Conservation (phyloP, 2,888 invertebrate genomes). For the Agrochola macilenta region DNA sequence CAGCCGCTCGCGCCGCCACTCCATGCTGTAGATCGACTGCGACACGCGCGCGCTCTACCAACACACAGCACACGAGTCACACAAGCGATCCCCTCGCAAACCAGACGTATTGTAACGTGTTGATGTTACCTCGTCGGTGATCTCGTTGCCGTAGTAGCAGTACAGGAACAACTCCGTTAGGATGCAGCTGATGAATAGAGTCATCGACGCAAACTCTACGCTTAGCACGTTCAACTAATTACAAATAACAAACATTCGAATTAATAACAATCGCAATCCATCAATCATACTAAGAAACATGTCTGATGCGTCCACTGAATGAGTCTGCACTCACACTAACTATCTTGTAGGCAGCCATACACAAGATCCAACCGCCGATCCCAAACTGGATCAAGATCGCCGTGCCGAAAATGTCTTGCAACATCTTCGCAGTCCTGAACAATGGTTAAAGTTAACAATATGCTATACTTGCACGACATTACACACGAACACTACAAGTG, state of each 20-base stretch:
- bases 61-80: slow-evolving; percentile 4
- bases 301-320: neutral
- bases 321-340: slow-evolving; percentile 78
- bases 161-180: slow-evolving; percentile 89
- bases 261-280: slow-evolving; percentile 1
- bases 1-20: slow-evolving; percentile 75
- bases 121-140: slow-evolving; percentile 85
- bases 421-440: slow-evolving; percentile 73
- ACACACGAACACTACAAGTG: neutral
- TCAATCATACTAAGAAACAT: neutral
- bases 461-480: neutral
- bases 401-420: slow-evolving; percentile 81
- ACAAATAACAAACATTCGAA: slow-evolving; percentile 26
- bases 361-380: slow-evolving; percentile 86
- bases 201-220: slow-evolving; percentile 88
- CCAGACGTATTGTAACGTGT: neutral
- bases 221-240: slow-evolving; percentile 79
- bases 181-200: slow-evolving; percentile 89
- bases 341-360: slow-evolving; percentile 86
- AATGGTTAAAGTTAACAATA: neutral
- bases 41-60: slow-evolving; percentile 83
- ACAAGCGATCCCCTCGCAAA: neutral
- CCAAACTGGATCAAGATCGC: slow-evolving; percentile 84
- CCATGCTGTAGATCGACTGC: slow-evolving; percentile 82
- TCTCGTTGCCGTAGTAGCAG: slow-evolving; percentile 91